Base-by-base conservation (phyloP, 2,888 invertebrate genomes). In the Lasius platythorax region DNA sequence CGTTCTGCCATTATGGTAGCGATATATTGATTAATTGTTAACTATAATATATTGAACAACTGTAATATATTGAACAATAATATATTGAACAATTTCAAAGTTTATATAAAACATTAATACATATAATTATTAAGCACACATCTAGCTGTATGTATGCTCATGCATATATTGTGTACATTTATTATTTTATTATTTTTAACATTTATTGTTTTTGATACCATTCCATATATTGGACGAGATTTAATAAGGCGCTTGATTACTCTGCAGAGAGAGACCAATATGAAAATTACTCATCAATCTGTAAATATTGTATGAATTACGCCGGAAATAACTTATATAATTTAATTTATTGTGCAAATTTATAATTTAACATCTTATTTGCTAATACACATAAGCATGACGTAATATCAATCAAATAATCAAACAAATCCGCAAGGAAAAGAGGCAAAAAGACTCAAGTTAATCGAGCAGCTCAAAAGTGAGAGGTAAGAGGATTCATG, bases 231-330 rank as follows among this genome's bases (percentile, higher is more conserved):
- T 58, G 87, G 89, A 90, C 92, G 86, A 88, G 82, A 89, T 87
- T 76, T 87, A 87, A 61, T 87, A 93, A 93, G 93, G 93, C 93
- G 93, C 92, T 91, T 88, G 81, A 82, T 87, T 89, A 87, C 83
- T 85, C 86, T 86, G 86, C 87, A 88, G 85, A 84, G 90, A 88
- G 85, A 84, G 90, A 91, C 87, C 88, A 89, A 87, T 88, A 85
- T 88, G 74, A 83, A 90, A 84, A 86, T 78, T 43, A 79, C 37
- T 70, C 28, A 46, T 37, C 37, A 76, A 68, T 76, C 61, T 18
- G 23, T 83, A 63, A 53, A 61, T 40, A 70, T 70, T 83, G 15
- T 6, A 28, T 81, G 37, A 79, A 30, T 78, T 43, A 23, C 6
- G 23, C 23, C 64, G 28, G 0, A 46, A 5, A 18, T 46, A 40